Percentiles rank a stretch among this genome's conserved stretches.
Conservation (phyloP, 2,113 vertebrate genomes). For the Butorides virescens region DNA sequence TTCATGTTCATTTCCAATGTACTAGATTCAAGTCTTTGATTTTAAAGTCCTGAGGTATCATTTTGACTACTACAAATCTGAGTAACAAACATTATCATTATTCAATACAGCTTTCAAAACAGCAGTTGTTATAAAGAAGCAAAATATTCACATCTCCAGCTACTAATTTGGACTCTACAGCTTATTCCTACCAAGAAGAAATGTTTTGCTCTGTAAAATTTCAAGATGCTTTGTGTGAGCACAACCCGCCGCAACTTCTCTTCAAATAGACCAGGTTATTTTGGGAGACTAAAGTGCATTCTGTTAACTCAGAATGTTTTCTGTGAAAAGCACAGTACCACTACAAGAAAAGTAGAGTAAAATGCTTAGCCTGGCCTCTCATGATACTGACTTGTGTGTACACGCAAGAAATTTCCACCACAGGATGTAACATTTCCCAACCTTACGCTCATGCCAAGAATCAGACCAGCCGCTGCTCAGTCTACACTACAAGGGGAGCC, state of each 20-base stretch:
- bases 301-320: not conserved
- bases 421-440: not conserved
- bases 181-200: not conserved
- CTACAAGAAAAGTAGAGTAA: not conserved
- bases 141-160: not conserved
- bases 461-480: not conserved
- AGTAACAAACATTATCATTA: not conserved
- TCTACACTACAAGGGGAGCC: not conserved
- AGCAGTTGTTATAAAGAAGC: not conserved
- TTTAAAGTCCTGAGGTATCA: not conserved
- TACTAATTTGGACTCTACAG: not conserved
- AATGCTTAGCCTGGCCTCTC: not conserved
- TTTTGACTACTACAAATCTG: not conserved
- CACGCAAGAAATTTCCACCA: not conserved
- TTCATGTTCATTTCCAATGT: not conserved
- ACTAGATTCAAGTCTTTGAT: not conserved
- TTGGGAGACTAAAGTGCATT: not conserved
- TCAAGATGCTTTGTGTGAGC: not conserved
- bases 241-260: not conserved
- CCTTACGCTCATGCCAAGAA: not conserved
- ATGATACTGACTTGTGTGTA: not conserved
- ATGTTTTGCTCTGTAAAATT: not conserved
- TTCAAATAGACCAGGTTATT: not conserved
- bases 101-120: not conserved
- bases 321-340: not conserved